Evolutionary conservation across 2,113 vertebrate species (phyloP).

Genomic region (Pangasianodon gigas): DNA sequence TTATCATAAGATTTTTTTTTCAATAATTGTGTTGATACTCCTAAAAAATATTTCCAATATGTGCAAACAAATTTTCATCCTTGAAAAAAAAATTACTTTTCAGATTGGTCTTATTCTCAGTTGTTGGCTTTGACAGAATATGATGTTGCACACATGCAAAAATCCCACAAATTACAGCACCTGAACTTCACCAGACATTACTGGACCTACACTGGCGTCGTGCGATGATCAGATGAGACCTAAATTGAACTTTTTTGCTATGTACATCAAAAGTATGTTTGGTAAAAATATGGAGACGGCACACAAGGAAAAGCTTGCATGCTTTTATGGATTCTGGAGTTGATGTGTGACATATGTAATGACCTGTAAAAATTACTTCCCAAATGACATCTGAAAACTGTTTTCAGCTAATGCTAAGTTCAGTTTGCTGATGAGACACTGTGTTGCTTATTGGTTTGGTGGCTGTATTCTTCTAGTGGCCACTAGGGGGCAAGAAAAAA

Average conservation of each 20-base stretch:
- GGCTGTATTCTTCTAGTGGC: constrained; percentile 37
- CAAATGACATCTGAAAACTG: neutral
- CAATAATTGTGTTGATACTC: too few species aligned
- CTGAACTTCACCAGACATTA: neutral
- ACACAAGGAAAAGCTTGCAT: neutral
- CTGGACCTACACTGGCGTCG: neutral
- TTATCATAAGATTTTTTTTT: too few species aligned
- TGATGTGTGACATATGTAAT: neutral
- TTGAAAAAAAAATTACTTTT: neutral
- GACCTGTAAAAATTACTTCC: neutral
- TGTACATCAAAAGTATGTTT: neutral
- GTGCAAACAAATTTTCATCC: neutral
- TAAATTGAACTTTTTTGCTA: neutral
- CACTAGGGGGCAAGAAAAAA: constrained; percentile 70
- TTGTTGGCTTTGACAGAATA: neutral
- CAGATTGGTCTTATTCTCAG: neutral
- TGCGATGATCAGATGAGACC: neutral
- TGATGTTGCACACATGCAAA: neutral
- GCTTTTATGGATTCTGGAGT: neutral
- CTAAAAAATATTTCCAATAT: neutral
- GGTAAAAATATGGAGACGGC: neutral
- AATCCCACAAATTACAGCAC: neutral
- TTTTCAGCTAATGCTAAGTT: neutral
- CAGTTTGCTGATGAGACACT: neutral
- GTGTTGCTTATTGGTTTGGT: neutral